A percentile compares a stretch with the other conserved stretches of the same genome.
Conservation (phyloP, 2,888 invertebrate genomes). For the Philonicus albiceps region DNA sequence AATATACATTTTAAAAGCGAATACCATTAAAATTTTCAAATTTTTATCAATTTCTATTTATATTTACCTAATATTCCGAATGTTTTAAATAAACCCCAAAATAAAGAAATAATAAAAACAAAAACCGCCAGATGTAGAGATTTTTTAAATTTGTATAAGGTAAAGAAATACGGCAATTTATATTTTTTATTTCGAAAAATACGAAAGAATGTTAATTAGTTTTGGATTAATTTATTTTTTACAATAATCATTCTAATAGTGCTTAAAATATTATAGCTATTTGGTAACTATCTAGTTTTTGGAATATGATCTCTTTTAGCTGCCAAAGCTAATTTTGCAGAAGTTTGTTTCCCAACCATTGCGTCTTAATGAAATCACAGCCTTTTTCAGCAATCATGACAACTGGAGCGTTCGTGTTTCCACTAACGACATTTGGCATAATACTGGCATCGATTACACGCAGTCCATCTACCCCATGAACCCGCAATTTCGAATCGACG, state of each 20-base stretch:
- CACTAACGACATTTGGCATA: conserved; percentile 80
- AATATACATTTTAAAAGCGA: too few relatives aligned
- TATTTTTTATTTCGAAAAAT: too few relatives aligned
- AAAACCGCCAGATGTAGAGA: too few relatives aligned
- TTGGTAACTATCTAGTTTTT: background rate
- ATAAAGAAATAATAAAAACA: too few relatives aligned
- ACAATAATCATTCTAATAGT: background rate
- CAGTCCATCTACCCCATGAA: conserved; percentile 73
- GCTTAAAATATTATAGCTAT: background rate
- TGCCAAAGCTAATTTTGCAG: background rate
- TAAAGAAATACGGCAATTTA: too few relatives aligned
- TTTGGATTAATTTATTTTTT: background rate
- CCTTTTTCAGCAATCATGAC: conserved; percentile 88
- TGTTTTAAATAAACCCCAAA: too few relatives aligned
- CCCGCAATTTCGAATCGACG: conserved; percentile 74
- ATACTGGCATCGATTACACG: conserved; percentile 83
- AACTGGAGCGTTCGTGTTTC: conserved; percentile 83
- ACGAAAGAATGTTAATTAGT: background rate
- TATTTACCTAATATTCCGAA: too few relatives aligned
- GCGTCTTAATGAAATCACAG: conserved; percentile 78
- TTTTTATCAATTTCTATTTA: too few relatives aligned
- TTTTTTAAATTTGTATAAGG: too few relatives aligned
- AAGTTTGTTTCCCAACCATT: background rate
- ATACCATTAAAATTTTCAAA: too few relatives aligned
- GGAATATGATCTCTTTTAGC: background rate